phyloP scores from a whole-genome alignment of 2,113 vertebrate genomes.

The Taxidea taxus region DNA sequence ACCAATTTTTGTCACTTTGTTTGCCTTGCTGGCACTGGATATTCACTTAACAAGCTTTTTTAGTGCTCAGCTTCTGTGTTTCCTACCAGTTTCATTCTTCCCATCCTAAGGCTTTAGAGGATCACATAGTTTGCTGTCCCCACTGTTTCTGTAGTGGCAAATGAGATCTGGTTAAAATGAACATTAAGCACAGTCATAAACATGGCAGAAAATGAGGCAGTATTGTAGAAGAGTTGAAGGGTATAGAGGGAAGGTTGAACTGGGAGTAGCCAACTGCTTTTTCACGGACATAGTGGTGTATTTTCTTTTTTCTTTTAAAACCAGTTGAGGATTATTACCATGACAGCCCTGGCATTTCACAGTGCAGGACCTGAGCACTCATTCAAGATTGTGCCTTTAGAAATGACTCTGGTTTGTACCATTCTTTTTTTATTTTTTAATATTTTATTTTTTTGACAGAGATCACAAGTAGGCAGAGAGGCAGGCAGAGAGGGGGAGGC shows the following conservation, averaged over 20 bases:
- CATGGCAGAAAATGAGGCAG: background rate
- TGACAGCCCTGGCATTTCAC: background rate
- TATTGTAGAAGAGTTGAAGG: background rate
- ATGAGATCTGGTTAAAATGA: background rate
- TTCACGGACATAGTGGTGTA: background rate
- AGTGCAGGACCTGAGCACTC: background rate
- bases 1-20: slow-evolving; percentile 2
- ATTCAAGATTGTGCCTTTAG: background rate
- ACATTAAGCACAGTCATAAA: background rate
- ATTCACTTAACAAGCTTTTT: slow-evolving; percentile 11
- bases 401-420: background rate
- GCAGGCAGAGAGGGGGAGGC: too few relatives aligned
- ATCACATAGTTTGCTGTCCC: background rate
- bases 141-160: background rate
- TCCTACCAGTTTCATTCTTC: background rate
- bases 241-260: background rate
- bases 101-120: background rate
- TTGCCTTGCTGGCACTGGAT: slow-evolving; percentile 21
- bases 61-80: background rate
- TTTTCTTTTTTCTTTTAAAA: background rate
- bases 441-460: too few relatives aligned
- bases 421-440: background rate
- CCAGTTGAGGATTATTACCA: background rate
- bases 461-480: too few relatives aligned
- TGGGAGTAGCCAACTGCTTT: background rate